Conservation (phyloP, 2,888 invertebrate species). For the Aleiodes alternator region DNA sequence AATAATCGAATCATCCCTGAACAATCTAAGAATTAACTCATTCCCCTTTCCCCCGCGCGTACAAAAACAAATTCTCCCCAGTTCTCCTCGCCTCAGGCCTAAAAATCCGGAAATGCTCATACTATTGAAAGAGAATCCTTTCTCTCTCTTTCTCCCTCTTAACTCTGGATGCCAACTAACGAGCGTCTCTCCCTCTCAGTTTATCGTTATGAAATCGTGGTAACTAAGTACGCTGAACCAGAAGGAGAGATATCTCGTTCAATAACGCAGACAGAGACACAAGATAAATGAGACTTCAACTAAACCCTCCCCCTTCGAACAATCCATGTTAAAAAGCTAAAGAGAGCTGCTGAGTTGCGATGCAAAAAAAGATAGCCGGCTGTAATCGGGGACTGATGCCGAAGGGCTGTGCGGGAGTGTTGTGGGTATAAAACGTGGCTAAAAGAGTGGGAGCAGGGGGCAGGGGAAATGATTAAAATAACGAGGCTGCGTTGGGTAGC, state of each 20-base stretch:
- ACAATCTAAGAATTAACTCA: too few species aligned
- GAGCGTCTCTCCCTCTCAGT: conserved; percentile 60
- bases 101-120: neutral
- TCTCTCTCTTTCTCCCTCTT: neutral
- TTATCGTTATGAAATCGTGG: conserved; percentile 62
- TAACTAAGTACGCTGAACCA: conserved; percentile 56
- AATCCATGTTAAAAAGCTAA: neutral
- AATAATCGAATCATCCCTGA: too few species aligned
- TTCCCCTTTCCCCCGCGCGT: too few species aligned
- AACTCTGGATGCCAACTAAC: conserved; percentile 52
- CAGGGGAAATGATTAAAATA: conserved; percentile 71
- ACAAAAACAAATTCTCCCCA: neutral
- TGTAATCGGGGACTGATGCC: conserved; percentile 58
- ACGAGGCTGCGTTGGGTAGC: conserved; percentile 65
- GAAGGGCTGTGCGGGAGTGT: conserved; percentile 61
- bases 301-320: too few species aligned
- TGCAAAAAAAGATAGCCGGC: neutral
- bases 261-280: neutral
- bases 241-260: neutral
- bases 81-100: too few species aligned
- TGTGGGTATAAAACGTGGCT: conserved; percentile 68
- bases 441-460: neutral
- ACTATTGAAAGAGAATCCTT: neutral
- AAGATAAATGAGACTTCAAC: too few species aligned
- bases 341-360: neutral